These are phyloP conservation scores for Noctua pronuba DNA, from an alignment of 2,888 invertebrate genomes.

Conservation along the genomic window DNA sequence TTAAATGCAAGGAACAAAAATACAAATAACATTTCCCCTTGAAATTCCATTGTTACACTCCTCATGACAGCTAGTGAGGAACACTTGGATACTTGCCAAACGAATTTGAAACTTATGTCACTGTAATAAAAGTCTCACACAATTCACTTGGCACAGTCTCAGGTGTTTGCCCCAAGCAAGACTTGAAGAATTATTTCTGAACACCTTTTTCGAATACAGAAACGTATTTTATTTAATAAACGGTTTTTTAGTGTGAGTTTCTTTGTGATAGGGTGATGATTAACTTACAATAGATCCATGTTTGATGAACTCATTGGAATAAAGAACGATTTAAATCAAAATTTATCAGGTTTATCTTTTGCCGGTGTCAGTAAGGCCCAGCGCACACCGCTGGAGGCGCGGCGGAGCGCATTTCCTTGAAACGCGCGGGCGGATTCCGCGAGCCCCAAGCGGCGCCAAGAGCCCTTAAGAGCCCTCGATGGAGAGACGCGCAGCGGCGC, in stretches of 20 bases:
- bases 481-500: too few relatives aligned
- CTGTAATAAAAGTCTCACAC: constrained; percentile 49
- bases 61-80: constrained; percentile 77
- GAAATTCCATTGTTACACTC: constrained; percentile 79
- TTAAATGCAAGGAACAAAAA: constrained; percentile 74
- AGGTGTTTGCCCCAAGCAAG: constrained; percentile 80
- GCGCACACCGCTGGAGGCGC: too few relatives aligned
- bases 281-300: not conserved
- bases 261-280: constrained; percentile 35
- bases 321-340: not conserved
- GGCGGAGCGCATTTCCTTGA: too few relatives aligned
- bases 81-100: constrained; percentile 56
- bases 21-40: constrained; percentile 76
- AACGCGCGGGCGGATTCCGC: too few relatives aligned
- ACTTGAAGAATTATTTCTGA: constrained; percentile 81
- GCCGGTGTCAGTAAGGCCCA: too few relatives aligned
- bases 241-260: constrained; percentile 49
- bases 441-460: too few relatives aligned
- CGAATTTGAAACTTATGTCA: constrained; percentile 62
- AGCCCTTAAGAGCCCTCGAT: too few relatives aligned
- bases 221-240: constrained; percentile 69
- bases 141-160: constrained; percentile 69
- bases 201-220: constrained; percentile 74
- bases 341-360: not conserved
- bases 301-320: not conserved